Evolutionary conservation across 2,113 vertebrate species (phyloP), one percentile per base, ranked within the genome.

Genomic region (Entelurus aequoreus): DNA sequence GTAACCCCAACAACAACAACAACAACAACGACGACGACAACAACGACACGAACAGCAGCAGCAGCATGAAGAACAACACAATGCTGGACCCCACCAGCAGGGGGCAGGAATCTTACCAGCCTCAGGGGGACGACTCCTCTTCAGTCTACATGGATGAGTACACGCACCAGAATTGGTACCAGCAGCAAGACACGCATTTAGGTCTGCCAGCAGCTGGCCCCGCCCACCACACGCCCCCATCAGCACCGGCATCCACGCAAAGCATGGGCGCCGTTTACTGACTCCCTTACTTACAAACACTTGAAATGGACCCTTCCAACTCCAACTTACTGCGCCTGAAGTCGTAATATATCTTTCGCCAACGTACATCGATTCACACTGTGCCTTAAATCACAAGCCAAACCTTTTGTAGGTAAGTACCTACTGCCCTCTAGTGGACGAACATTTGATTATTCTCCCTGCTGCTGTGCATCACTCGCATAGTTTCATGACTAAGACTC

Each of bases 201-300:
- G 77, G 71, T 10, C 61, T 84, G 46, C 88, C 88, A 60, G 84
- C 86, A n/a, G 75, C 90, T 0, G 84, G 85, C 59, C 77, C 82
- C 7, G 83, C 90, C 68, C 93, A 94, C 54, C 93, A 94, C 64
- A 68, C 92, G 2, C 81, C 92, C 15, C n/a, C 78, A 5, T 5
- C 79, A 1, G 62, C 70, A 0, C 46, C 74, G 2, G 80, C 92
- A 1, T 89, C 79, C 12, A 1, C 93, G 49, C 91, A 91, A 71
- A 92, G 86, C 63, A 74, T 92, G 63, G 92, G 93, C 19, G 92
- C 94, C 3, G 92, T 95, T 71, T 95, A 93, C 78, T 94, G 91
- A 93, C 28, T 44, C 53, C 47, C 37, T 15, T 37, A 48, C 37
- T 15, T 37, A 48, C 50, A 36, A 13, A 14, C 44, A n/a, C 37